A percentile compares a stretch with the other conserved stretches of the same genome.
Evolutionary conservation across 2,113 vertebrate species (phyloP).

Genomic region (Otis tarda): DNA sequence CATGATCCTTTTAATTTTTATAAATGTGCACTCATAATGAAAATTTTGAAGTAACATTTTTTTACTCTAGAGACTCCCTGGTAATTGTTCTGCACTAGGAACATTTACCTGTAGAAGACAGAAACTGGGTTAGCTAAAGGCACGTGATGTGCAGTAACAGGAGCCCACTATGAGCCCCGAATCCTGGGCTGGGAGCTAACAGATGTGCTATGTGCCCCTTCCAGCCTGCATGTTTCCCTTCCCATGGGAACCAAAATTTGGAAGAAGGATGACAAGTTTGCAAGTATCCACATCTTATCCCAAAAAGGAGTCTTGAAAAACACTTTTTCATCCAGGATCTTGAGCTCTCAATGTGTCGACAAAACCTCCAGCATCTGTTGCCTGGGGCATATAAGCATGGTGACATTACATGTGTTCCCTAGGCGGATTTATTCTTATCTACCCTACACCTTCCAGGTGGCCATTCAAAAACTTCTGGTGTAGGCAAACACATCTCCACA

Average conservation of each 20-base stretch:
- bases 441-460: neutral
- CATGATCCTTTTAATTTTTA: neutral
- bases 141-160: neutral
- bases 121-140: neutral
- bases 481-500: too few species aligned
- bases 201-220: neutral
- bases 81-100: neutral
- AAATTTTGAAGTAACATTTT: neutral
- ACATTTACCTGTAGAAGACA: neutral
- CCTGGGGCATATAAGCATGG: neutral
- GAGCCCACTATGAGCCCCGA: neutral
- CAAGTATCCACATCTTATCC: neutral
- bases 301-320: neutral
- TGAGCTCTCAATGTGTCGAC: neutral
- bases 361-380: neutral
- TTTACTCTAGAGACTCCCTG: neutral
- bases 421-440: neutral
- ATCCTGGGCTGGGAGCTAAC: neutral
- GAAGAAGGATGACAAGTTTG: neutral
- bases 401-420: rapidly evolving
- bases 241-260: neutral
- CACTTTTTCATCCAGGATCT: neutral
- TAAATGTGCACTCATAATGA: rapidly evolving
- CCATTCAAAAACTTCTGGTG: neutral
- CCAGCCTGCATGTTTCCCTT: neutral